These are phyloP conservation scores for Cnemophilus loriae DNA, from an alignment of 2,113 vertebrate species.

Conservation along the genomic window DNA sequence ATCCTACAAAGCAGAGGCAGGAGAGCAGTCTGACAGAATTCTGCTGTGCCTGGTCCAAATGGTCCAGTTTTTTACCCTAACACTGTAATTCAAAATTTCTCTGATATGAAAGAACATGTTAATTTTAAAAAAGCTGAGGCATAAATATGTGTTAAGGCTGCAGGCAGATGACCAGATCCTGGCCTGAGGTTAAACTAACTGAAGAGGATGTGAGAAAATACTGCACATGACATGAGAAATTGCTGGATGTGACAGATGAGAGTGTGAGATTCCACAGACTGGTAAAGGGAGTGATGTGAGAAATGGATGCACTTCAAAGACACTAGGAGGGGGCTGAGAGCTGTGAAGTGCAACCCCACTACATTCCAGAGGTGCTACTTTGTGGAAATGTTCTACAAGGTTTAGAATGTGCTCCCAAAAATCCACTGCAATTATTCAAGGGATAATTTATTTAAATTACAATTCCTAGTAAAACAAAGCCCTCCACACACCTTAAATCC, in stretches of 20 bases:
- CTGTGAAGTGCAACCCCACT: background rate
- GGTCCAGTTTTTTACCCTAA: background rate
- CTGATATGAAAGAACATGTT: background rate
- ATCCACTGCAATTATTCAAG: background rate
- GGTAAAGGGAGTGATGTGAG: background rate
- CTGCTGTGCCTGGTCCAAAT: background rate
- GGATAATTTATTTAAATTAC: background rate
- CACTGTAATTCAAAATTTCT: background rate
- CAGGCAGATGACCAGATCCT: background rate
- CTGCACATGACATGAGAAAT: background rate
- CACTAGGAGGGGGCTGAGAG: background rate
- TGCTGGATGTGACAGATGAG: background rate
- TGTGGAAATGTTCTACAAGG: background rate
- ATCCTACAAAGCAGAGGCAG: background rate
- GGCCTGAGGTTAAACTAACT: background rate
- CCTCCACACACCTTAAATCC: background rate
- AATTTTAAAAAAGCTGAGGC: background rate
- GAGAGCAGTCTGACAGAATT: background rate
- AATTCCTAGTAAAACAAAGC: background rate
- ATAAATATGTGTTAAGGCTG: background rate
- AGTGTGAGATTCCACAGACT: background rate
- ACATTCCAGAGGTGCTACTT: background rate
- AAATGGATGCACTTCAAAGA: background rate
- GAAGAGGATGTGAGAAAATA: background rate
- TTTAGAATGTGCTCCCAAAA: background rate